Conservation (phyloP, 92 coral and sea anemone species). For the Anthopleura xanthogrammica region DNA sequence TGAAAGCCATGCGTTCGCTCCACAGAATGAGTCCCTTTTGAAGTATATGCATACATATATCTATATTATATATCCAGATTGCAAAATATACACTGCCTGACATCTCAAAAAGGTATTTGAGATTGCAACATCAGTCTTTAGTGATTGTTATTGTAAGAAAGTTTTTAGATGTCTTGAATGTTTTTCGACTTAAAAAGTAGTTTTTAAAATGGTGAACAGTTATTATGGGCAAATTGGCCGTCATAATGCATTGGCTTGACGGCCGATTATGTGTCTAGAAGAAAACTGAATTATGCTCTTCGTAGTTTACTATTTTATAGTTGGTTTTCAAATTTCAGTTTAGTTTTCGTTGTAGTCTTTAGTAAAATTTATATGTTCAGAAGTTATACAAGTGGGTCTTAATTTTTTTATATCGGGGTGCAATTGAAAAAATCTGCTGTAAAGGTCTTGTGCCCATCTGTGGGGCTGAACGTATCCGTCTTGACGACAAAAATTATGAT, state of each 20-base stretch:
- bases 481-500: background rate
- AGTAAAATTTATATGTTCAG: background rate
- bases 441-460: background rate
- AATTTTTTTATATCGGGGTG: background rate
- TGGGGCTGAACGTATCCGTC: background rate
- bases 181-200: background rate
- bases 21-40: background rate
- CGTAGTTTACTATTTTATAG: background rate
- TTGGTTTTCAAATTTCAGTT: background rate
- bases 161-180: background rate
- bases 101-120: background rate
- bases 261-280: background rate
- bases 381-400: background rate
- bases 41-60: background rate
- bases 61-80: background rate
- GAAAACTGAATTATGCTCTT: background rate
- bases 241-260: background rate
- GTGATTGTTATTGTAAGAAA: background rate
- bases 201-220: background rate
- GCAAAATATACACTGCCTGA: background rate
- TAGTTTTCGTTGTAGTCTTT: background rate
- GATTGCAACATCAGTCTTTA: background rate
- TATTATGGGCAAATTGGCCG: background rate
- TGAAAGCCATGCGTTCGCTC: slow-evolving; percentile 4
- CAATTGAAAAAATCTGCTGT: background rate